A percentile compares a stretch with the other conserved stretches of the same genome.
Evolutionary conservation across 2,888 invertebrate genomes (phyloP).

Genomic region (Brachylomia viminalis): DNA sequence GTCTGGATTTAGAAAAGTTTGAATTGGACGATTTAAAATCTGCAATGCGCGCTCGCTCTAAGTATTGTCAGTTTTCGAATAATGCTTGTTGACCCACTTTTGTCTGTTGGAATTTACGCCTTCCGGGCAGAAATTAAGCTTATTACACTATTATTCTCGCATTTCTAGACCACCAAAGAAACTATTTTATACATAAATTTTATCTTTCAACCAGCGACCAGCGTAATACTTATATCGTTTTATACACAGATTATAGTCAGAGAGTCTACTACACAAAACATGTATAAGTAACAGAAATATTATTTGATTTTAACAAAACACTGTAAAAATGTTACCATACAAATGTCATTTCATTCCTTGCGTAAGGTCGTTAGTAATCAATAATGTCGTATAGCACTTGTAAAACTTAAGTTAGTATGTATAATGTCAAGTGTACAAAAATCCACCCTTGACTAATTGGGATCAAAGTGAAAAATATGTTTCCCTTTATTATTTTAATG

Average conservation of each 20-base stretch:
- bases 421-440: neutral
- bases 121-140: constrained; percentile 60
- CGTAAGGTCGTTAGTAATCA: neutral
- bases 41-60: constrained; percentile 60
- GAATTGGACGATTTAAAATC: constrained; percentile 61
- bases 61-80: constrained; percentile 62
- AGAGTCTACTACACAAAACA: neutral
- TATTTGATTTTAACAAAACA: neutral
- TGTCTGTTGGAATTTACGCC: constrained; percentile 57
- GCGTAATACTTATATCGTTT: constrained; percentile 1
- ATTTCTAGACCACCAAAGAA: constrained; percentile 52
- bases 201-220: constrained; percentile 19
- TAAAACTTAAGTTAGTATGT: neutral
- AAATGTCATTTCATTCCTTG: neutral
- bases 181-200: constrained; percentile 41
- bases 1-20: constrained; percentile 52
- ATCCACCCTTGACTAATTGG: neutral
- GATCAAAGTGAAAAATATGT: neutral
- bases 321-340: neutral
- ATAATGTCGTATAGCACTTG: neutral
- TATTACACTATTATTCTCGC: constrained; percentile 56
- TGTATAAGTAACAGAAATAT: neutral
- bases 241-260: neutral
- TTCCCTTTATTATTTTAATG: neutral
- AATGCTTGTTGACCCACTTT: constrained; percentile 63